A percentile compares a stretch with the other conserved stretches of the same genome.
Evolutionary conservation across 2,888 invertebrate genomes (phyloP).

Genomic region (Synergus gifuensis): DNA sequence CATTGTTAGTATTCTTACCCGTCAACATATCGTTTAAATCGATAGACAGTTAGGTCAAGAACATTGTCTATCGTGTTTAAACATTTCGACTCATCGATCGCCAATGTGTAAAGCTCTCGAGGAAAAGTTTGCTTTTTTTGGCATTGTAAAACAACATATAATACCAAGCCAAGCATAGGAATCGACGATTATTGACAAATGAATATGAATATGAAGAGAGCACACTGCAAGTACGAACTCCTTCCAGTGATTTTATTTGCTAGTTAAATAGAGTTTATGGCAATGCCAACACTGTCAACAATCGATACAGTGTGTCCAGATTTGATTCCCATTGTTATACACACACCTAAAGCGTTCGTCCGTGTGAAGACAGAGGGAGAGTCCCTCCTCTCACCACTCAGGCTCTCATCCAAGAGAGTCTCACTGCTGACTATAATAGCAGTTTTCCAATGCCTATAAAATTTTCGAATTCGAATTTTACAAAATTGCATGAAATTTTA

Average conservation of each 20-base stretch:
- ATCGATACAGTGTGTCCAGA: too few species aligned
- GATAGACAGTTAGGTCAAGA: conserved; percentile 30
- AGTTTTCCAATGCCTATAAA: too few species aligned
- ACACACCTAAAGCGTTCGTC: too few species aligned
- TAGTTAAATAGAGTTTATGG: neutral
- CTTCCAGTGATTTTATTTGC: neutral
- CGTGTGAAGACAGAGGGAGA: too few species aligned
- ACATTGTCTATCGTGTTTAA: conserved; percentile 39
- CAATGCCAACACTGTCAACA: neutral
- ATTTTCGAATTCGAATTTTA: too few species aligned
- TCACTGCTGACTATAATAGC: too few species aligned
- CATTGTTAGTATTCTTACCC: neutral
- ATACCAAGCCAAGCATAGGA: neutral
- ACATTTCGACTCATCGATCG: conserved; percentile 27
- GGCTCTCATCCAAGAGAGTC: too few species aligned
- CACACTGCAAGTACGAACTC: neutral
- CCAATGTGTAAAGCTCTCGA: neutral
- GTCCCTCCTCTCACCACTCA: too few species aligned
- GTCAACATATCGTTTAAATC: conserved; percentile 32
- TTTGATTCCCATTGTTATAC: too few species aligned
- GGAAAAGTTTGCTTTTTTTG: neutral
- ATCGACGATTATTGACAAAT: neutral
- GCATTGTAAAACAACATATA: neutral
- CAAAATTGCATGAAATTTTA: too few species aligned
- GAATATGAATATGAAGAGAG: neutral